Base-by-base conservation (phyloP, 2,797 vertebrate species). In the Jordanella pulchra region DNA sequence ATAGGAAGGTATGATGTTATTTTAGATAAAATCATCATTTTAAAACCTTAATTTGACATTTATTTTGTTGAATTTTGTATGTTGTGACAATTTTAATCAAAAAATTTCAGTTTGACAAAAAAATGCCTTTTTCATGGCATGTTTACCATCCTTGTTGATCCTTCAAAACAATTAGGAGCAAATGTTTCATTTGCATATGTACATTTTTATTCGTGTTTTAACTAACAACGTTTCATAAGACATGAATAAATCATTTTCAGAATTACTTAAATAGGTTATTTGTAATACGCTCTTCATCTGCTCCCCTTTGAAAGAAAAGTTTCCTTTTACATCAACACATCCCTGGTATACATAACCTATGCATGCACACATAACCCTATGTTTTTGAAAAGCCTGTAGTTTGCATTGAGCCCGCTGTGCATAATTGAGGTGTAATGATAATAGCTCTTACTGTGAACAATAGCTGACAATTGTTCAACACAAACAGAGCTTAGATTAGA, bases 341-440 rank as follows among this genome's bases (percentile, higher is more conserved):
- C 23, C 50, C 51, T 21, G 61, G 63, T 42, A 61, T 18, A 48
- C 58, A 35, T 35, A 35, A 7, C 7, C 35, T 35, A 35, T 35
- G 35, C 35, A 35, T 35, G 7, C 4, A 35, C 18, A 44, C 44
- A 35, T 72, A 56, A 67, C 32, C 1, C 25, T 65, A 70, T 39
- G 58, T 25, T 14, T 39, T 11, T 5, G 61, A 23, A 25, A 45
- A 14, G 7, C 44, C 69, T 74, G 54, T 45, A 70, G 67, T 71
- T 79, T 71, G 58, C 58, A 68, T 65, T 58, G 67, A 71, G n/a
- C 56, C 51, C 2, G n/a, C 58, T 64, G 42, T 48, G 78, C 67
- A 84, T 77, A 76, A 82, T 44, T 74, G 65, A 83, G 77, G 23
- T 73, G 65, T 76, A 47, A 86, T 75, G 69, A 80, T 78, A 80